Base-by-base conservation (phyloP, 2,113 vertebrate species). In the Syngnathus scovelli region DNA sequence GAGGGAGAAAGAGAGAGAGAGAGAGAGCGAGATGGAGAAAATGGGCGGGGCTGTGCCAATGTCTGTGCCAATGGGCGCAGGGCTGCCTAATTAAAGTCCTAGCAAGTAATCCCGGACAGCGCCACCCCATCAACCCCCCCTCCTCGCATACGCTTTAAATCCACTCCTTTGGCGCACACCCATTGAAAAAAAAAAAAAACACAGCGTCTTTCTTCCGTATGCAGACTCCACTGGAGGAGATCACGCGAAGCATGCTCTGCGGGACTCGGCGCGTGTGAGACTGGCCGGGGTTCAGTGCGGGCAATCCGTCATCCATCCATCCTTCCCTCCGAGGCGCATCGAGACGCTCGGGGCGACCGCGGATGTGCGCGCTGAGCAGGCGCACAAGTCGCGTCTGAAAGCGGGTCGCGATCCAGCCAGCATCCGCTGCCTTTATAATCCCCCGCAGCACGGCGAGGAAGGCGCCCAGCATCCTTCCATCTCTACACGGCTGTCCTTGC, bases 21-120 rank as follows among this genome's bases (percentile, higher is more conserved):
- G 68, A 15, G 44, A 21, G n/a, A 68, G 66, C 56, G 55, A 23
- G 33, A 13, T 23, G 10, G 33, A 38, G 37, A 6, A 16, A 67
- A 65, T 5, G 46, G 81, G 71, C 73, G 81, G 78, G 81, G 55
- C 49, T 76, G 71, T 80, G 82, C 79, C 82, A 80, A 70, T 67
- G 61, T 68, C 71, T n/a, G 76, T 87, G 81, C 86, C 88, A 88
- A 87, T 89, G 70, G 78, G 81, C 82, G 75, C 83, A 74, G 79
- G 66, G 80, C 87, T 85, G 77, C 89, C 83, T 87, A 87, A 88
- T 89, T 87, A 87, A 89, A 90, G 75, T 82, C 76, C 80, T 69
- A 79, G 85, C 78, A 85, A 88, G 90, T 91, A 90, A 90, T 87
- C 86, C 84, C 73, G 68, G 52, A 69, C 71, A 27, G 75, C 83